Conservation (phyloP, 2,888 invertebrate species). For the Therioaphis trifolii region DNA sequence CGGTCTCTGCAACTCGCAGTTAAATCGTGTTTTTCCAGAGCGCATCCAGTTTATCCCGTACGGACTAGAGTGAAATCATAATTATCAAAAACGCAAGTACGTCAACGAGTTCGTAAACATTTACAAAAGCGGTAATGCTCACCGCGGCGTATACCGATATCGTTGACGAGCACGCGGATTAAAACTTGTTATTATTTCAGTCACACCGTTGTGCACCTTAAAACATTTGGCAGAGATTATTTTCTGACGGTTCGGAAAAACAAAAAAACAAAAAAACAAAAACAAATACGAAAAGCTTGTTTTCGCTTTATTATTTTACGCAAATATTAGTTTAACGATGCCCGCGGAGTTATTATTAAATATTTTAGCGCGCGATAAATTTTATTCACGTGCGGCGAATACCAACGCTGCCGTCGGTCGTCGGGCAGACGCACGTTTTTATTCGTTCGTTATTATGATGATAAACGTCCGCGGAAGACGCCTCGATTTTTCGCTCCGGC, state of each 20-base stretch:
- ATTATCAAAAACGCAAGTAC: too few relatives aligned
- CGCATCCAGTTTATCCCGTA: too few relatives aligned
- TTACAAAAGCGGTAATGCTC: too few relatives aligned
- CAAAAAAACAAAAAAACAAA: not conserved
- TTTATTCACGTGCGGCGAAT: too few relatives aligned
- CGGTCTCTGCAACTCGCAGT: too few relatives aligned
- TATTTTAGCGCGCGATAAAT: not conserved
- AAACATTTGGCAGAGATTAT: slow-evolving; percentile 22
- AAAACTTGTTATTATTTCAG: slow-evolving; percentile 15
- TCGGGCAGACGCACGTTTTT: not conserved
- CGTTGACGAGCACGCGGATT: not conserved
- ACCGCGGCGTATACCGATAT: too few relatives aligned
- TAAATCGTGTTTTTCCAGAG: too few relatives aligned
- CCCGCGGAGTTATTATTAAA: not conserved
- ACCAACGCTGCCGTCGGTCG: too few relatives aligned
- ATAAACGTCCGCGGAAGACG: not conserved
- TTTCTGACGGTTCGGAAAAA: not conserved
- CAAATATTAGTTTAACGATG: not conserved
- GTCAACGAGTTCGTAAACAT: too few relatives aligned
- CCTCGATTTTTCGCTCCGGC: not conserved
- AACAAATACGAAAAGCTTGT: too few relatives aligned
- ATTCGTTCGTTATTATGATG: not conserved
- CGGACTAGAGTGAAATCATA: too few relatives aligned
- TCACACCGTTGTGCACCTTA: not conserved
- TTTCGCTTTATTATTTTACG: not conserved